Evolutionary conservation across 1,140 invertebrate species (phyloP).

Genomic region (Trichomalopsis sarcophagae): DNA sequence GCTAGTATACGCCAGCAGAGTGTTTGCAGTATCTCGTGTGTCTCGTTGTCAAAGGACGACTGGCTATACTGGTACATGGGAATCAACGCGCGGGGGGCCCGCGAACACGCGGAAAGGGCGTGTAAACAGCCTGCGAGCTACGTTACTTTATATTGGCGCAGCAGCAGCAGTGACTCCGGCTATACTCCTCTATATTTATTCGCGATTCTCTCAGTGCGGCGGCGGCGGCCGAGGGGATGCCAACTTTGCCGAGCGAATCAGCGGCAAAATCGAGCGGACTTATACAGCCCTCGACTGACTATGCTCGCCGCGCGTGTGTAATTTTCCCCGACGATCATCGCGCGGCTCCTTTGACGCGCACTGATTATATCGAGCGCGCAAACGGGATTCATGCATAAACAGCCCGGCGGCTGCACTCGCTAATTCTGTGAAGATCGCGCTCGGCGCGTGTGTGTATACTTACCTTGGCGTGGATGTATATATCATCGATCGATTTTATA

Average conservation of each 20-base stretch:
- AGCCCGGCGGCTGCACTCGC: too few species aligned
- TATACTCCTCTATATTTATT: conserved; percentile 38
- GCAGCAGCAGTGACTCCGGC: not conserved
- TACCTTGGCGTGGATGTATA: too few species aligned
- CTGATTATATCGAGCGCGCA: not conserved
- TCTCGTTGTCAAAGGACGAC: conserved; percentile 63
- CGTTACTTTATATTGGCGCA: conserved; percentile 60
- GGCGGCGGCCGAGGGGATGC: too few species aligned
- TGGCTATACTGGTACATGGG: conserved; percentile 3
- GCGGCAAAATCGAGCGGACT: conserved; percentile 20
- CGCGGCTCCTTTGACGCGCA: not conserved
- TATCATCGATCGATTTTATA: too few species aligned
- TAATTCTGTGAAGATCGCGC: not conserved
- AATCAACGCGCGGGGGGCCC: not conserved
- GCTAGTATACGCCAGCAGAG: conserved; percentile 43
- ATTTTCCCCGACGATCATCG: not conserved
- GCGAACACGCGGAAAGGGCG: conserved; percentile 57
- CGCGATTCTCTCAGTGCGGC: not conserved
- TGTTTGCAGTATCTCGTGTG: conserved; percentile 55
- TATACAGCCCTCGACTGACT: not conserved
- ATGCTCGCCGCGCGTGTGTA: not conserved
- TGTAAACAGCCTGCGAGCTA: conserved; percentile 62
- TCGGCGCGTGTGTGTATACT: too few species aligned
- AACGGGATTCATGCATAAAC: not conserved
- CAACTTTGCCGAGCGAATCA: not conserved